phyloP scores from a whole-genome alignment of 2,113 vertebrate genomes.

The Polyodon spathula region DNA sequence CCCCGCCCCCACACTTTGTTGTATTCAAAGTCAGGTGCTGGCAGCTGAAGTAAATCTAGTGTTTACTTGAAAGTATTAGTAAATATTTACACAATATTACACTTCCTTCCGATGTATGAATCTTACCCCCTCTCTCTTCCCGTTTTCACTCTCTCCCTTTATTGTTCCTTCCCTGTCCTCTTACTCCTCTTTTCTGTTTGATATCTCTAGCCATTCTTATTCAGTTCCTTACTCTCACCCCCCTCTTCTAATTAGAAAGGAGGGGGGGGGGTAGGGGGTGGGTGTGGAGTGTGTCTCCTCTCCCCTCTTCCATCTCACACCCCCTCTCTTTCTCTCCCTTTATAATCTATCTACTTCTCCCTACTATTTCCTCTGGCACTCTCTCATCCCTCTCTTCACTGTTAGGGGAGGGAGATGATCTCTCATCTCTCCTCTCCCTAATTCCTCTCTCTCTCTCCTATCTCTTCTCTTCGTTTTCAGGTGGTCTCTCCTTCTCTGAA shows the following conservation, averaged over 20 bases:
- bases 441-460: slow-evolving; percentile 23
- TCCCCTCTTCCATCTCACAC: not conserved
- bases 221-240: not conserved
- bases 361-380: not conserved
- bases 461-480: slow-evolving; percentile 30
- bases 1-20: no score
- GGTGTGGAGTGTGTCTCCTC: no score
- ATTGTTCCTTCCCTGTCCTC: no score
- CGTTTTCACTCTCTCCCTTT: no score
- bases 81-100: no score
- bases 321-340: not conserved
- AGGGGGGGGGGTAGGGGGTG: no score
- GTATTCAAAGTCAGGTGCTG: no score
- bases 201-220: not conserved
- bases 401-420: not conserved
- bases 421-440: slow-evolving; percentile 16
- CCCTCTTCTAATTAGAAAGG: no score
- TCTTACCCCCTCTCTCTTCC: slow-evolving; percentile 3
- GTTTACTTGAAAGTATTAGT: no score
- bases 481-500: slow-evolving; percentile 48
- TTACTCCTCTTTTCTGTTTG: not conserved
- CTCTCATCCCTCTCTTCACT: not conserved
- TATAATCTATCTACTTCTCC: not conserved
- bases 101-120: no score
- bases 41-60: no score